A percentile compares a stretch with the other conserved stretches of the same genome.
Evolutionary conservation across 2,888 invertebrate species (phyloP).

Genomic region (Sabatieria punctata): DNA sequence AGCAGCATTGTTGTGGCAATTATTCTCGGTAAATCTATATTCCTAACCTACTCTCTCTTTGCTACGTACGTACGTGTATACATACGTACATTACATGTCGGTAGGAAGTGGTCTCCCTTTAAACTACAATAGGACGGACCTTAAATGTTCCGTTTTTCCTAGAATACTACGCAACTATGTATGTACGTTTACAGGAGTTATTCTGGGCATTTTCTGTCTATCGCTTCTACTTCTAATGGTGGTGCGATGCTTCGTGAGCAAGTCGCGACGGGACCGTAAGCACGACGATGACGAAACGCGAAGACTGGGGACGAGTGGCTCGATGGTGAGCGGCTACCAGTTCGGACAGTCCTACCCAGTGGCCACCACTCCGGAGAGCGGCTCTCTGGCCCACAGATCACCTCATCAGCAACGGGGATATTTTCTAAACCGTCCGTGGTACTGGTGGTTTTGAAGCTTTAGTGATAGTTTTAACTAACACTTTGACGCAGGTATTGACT

Average conservation of each 20-base stretch:
- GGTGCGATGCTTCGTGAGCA: slow-evolving; percentile 14
- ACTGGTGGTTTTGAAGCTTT: slow-evolving; percentile 24
- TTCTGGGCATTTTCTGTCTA: slow-evolving; percentile 13
- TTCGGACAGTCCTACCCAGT: not conserved
- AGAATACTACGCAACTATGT: too few relatives aligned
- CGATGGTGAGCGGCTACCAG: slow-evolving; percentile 1
- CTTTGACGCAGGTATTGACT: too few relatives aligned
- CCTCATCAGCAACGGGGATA: not conserved
- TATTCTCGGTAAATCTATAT: slow-evolving; percentile 9
- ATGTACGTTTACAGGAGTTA: slow-evolving; percentile 16
- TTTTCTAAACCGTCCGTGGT: slow-evolving; percentile 18
- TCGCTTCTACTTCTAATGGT: slow-evolving; percentile 14
- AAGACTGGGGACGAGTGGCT: not conserved
- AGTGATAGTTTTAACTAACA: too few relatives aligned
- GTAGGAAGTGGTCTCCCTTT: too few relatives aligned
- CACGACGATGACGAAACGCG: slow-evolving; percentile 10
- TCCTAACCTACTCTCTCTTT: not conserved
- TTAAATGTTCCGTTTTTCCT: too few relatives aligned
- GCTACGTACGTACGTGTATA: too few relatives aligned
- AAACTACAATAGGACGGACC: too few relatives aligned
- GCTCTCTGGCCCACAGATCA: not conserved
- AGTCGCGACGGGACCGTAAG: slow-evolving; percentile 10
- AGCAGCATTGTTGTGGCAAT: slow-evolving; percentile 7
- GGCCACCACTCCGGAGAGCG: not conserved
- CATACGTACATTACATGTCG: too few relatives aligned